These are phyloP conservation scores for Antheraea mylitta DNA, from an alignment of 1,140 invertebrate genomes.

Conservation along the genomic window DNA sequence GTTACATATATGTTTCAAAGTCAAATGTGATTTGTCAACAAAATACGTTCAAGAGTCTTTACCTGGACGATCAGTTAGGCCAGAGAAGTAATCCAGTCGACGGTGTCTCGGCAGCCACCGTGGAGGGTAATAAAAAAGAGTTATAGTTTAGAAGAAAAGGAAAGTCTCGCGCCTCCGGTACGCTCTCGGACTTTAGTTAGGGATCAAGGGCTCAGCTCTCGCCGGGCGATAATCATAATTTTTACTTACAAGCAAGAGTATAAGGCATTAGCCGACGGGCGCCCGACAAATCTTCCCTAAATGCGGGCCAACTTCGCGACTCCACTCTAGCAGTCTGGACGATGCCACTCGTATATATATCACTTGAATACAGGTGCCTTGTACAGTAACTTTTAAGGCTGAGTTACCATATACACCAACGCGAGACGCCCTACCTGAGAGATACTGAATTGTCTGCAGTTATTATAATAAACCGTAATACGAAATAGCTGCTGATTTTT, in stretches of 20 bases:
- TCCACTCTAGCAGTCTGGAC: conserved; percentile 30
- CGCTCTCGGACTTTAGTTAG: conserved; percentile 64
- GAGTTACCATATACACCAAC: neutral
- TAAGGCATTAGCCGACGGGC: conserved; percentile 59
- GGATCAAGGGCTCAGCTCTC: conserved; percentile 73
- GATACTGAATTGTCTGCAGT: neutral
- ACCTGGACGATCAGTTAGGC: conserved; percentile 58
- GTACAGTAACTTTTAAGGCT: conserved; percentile 1
- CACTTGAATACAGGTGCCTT: conserved; percentile 32
- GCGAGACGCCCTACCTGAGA: neutral
- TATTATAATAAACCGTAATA: neutral
- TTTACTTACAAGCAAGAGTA: conserved; percentile 74
- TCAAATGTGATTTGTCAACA: conserved; percentile 25
- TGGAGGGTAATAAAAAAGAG: conserved; percentile 75
- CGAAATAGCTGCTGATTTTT: neutral
- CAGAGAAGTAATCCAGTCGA: conserved; percentile 65
- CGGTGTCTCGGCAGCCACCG: conserved; percentile 47
- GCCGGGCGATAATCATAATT: conserved; percentile 77
- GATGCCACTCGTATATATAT: conserved; percentile 34
- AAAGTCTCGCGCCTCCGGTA: conserved; percentile 58
- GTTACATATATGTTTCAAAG: neutral
- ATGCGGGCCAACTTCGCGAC: conserved; percentile 70
- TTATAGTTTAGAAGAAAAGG: conserved; percentile 76
- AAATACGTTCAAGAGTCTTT: conserved; percentile 34
- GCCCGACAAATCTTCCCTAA: conserved; percentile 73